Base-by-base conservation (phyloP, 2,113 vertebrate genomes). In the Myanophis thanlyinensis region DNA sequence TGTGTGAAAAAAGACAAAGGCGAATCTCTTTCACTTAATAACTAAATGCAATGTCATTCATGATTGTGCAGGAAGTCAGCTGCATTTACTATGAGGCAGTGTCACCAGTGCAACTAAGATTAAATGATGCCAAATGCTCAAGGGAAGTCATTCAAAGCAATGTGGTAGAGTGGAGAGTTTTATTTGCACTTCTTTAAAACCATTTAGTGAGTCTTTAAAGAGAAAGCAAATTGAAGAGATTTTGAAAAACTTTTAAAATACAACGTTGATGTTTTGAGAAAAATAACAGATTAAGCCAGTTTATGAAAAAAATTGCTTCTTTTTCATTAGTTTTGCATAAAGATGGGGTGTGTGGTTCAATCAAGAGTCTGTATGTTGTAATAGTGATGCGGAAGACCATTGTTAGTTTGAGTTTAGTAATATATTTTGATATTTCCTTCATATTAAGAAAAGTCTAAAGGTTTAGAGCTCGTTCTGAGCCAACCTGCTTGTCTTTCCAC, bases 21-120 rank as follows among this genome's bases (percentile, higher is more conserved):
- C 94, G 96, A 94, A 97, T 95, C 94, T 91, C 94, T 93, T 95
- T 97, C 97, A 97, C 96, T 98, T 95, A 98, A 97, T 96, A 97
- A 97, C 96, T 94, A 97, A 97, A 97, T 88, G 94, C 94, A 96
- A 91, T 86, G 94, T 96, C 96, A 96, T 95, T 97, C 96, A 95
- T 46, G 95, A 95, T 18, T 89, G 94, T 93, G 93, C 54, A 94
- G 91, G 80, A 94, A 89, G 95, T 92, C 90, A 95, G 96, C 95
- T 93, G 91, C 95, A 89, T 93, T 67, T 95, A 95, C 95, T 95
- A 90, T 94, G 93, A 52, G 95, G 96, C 94, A 91, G 88, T 87
- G 73, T 95, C 95, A 90, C 94, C 89, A 80, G 95, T 84, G 93
- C 95, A 96, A 93, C 88, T 95, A 95, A 95, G 95, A 93, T 94